These are phyloP conservation scores for Gallinago paraguaiae DNA, from an alignment of 2,113 vertebrate species.

Conservation along the genomic window DNA sequence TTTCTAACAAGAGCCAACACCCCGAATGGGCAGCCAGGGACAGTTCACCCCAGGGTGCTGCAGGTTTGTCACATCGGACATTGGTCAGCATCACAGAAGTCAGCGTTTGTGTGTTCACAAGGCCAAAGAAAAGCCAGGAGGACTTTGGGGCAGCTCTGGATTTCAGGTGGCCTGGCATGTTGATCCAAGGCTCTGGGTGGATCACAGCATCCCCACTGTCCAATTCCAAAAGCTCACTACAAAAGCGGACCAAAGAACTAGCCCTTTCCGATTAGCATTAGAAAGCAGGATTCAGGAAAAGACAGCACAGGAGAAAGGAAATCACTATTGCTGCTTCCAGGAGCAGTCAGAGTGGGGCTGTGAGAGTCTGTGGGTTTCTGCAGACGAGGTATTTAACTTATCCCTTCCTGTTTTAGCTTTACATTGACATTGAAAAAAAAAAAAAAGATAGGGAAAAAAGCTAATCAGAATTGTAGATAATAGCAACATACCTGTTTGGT, in stretches of 20 bases:
- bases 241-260: not conserved
- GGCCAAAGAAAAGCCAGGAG: not conserved
- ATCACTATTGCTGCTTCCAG: not conserved
- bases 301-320: not conserved
- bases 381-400: not conserved
- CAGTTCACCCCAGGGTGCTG: not conserved
- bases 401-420: not conserved
- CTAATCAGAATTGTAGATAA: not conserved
- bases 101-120: not conserved
- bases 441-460: not conserved
- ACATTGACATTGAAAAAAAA: not conserved
- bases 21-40: not conserved
- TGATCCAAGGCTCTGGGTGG: not conserved
- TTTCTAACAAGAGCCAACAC: not conserved
- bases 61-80: not conserved
- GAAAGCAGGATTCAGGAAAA: slow-evolving; percentile 4
- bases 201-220: not conserved
- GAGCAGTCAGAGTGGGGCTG: not conserved
- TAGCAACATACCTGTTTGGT: slow-evolving; percentile 86
- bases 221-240: not conserved
- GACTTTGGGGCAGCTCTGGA: not conserved
- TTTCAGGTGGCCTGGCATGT: not conserved
- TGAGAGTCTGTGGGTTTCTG: not conserved
- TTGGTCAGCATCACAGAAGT: not conserved
- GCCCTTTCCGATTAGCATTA: not conserved